Evolutionary conservation across 2,113 vertebrate species (phyloP).

Genomic region (Corythornis vintsioides): DNA sequence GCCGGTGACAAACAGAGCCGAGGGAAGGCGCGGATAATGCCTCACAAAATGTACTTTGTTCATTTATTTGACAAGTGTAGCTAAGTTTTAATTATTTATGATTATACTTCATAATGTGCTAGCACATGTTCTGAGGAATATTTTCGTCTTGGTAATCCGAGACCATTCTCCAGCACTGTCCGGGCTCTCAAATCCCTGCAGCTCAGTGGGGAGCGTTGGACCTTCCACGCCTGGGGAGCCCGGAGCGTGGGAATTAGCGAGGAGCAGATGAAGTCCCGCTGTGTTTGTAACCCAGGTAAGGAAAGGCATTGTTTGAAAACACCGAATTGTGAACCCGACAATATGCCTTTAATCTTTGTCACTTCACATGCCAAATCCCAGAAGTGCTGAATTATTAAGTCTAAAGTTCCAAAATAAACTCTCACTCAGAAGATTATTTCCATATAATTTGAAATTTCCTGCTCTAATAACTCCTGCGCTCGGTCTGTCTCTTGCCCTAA

Average conservation of each 20-base stretch:
- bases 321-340: neutral
- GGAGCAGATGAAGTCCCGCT: neutral
- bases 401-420: constrained; percentile 72
- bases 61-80: constrained; percentile 64
- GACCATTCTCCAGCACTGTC: neutral
- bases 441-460: constrained; percentile 74
- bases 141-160: neutral
- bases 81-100: constrained; percentile 66
- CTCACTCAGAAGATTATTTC: constrained; percentile 67
- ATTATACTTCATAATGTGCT: constrained; percentile 31
- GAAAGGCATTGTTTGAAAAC: neutral
- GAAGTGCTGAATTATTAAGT: constrained; percentile 72
- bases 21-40: constrained; percentile 27
- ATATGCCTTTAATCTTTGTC: constrained; percentile 64
- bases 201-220: neutral
- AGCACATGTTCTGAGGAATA: constrained; percentile 36
- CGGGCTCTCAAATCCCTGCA: neutral
- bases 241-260: neutral
- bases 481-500: constrained; percentile 51
- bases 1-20: constrained; percentile 8
- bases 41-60: constrained; percentile 54
- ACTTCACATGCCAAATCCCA: constrained; percentile 64
- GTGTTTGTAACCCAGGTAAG: constrained; percentile 20
- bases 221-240: neutral
- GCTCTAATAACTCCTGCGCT: constrained; percentile 70